These are phyloP conservation scores for Scaptomyza pallida DNA, from an alignment of 1,140 invertebrate genomes.

Conservation along the genomic window DNA sequence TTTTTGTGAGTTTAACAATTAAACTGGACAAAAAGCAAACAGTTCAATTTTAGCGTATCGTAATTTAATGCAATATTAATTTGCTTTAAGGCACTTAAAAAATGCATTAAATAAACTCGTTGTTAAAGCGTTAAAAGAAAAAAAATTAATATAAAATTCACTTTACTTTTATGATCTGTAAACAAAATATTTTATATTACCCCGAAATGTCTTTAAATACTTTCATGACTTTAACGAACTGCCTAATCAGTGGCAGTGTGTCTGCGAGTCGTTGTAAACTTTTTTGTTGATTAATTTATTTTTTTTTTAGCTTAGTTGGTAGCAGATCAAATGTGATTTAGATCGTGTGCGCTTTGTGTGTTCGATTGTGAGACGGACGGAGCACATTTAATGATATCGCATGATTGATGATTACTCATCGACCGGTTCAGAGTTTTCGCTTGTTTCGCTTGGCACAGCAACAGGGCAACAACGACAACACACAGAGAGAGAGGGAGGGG, in stretches of 20 bases:
- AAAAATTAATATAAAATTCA: too few relatives aligned
- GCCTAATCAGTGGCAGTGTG: conserved; percentile 3
- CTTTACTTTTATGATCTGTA: too few relatives aligned
- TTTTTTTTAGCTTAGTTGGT: background rate
- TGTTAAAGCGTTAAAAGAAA: too few relatives aligned
- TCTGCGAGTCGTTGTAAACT: background rate
- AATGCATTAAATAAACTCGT: too few relatives aligned
- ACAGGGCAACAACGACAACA: background rate
- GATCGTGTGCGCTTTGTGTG: conserved; percentile 55
- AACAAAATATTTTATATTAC: too few relatives aligned
- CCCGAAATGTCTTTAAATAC: too few relatives aligned
- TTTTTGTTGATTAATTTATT: background rate
- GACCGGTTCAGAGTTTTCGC: conserved; percentile 59
- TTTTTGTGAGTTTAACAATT: too few relatives aligned
- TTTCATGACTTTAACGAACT: background rate
- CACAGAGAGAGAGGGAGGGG: too few relatives aligned
- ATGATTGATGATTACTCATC: conserved; percentile 79
- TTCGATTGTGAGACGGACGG: conserved; percentile 63
- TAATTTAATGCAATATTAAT: too few relatives aligned
- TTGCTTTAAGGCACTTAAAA: too few relatives aligned
- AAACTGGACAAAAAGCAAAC: too few relatives aligned
- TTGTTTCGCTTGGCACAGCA: conserved; percentile 36
- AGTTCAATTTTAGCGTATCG: too few relatives aligned
- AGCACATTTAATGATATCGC: conserved; percentile 74
- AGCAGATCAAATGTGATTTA: conserved; percentile 48